Conservation (phyloP, 2,888 invertebrate genomes). For the Nephrocerus scutellatus region DNA sequence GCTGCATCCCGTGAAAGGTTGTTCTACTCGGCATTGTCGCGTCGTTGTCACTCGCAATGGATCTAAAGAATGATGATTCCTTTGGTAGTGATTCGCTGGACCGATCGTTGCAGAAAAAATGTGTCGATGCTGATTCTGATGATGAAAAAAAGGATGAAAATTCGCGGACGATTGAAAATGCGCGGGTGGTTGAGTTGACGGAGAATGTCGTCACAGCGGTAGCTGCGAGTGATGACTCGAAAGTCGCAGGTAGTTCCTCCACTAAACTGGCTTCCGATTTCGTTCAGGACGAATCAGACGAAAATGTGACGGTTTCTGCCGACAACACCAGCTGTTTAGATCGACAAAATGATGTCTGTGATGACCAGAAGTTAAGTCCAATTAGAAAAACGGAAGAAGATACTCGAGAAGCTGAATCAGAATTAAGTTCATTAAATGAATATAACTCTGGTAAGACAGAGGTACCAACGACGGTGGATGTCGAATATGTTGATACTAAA, state of each 20-base stretch:
- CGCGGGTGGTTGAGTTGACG: slow-evolving; percentile 25
- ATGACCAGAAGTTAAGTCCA: slow-evolving; percentile 14
- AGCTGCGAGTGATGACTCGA: slow-evolving; percentile 24
- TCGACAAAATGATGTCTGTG: slow-evolving; percentile 13
- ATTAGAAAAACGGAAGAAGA: slow-evolving; percentile 15
- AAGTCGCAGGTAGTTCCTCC: slow-evolving; percentile 5
- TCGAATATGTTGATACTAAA: slow-evolving; percentile 6
- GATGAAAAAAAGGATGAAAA: slow-evolving; percentile 27
- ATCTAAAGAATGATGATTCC: slow-evolving; percentile 39
- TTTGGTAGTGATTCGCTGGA: slow-evolving; percentile 41
- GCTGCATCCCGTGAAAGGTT: no score
- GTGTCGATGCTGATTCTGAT: slow-evolving; percentile 33
- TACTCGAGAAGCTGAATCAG: slow-evolving; percentile 19
- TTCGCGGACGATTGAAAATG: slow-evolving; percentile 16
- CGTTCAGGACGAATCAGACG: no score
- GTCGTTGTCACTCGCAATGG: no score
- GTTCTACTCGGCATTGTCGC: no score
- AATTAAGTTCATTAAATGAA: slow-evolving; percentile 12
- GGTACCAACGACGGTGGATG: slow-evolving; percentile 11
- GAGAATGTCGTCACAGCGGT: slow-evolving; percentile 24
- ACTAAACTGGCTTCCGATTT: no score
- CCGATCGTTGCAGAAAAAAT: slow-evolving; percentile 39
- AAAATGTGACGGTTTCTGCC: slow-evolving; percentile 9
- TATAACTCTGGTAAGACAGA: slow-evolving; percentile 32
- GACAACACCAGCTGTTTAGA: slow-evolving; percentile 16